phyloP scores from a whole-genome alignment of 1,140 invertebrate species.

The Bombus sibiricus region DNA sequence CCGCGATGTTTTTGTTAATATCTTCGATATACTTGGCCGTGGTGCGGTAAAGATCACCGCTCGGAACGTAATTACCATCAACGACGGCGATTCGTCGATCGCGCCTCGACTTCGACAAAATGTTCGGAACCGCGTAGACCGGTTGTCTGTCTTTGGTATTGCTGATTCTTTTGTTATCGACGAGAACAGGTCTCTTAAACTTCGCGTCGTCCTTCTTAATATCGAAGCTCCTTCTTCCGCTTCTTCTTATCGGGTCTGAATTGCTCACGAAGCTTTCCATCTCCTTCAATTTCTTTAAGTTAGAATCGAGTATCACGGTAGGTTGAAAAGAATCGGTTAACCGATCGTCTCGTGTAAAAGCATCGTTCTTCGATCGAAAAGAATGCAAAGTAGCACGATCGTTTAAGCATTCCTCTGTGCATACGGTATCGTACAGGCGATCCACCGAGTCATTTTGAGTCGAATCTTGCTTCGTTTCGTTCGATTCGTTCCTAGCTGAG shows the following conservation, averaged over 20 bases:
- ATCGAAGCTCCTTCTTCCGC: not conserved
- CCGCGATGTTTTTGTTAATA: conserved; percentile 78
- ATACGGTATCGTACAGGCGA: conserved; percentile 61
- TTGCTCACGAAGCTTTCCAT: not conserved
- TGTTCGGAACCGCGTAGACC: conserved; percentile 71
- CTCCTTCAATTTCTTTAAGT: not conserved
- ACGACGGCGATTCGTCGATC: conserved; percentile 45
- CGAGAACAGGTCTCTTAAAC: not conserved
- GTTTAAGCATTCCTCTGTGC: conserved; percentile 29
- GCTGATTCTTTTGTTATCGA: not conserved
- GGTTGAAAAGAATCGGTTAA: not conserved
- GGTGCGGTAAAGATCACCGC: conserved; percentile 76
- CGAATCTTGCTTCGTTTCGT: conserved; percentile 33
- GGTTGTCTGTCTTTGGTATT: conserved; percentile 57
- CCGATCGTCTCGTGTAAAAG: not conserved
- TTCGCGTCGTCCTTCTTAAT: not conserved
- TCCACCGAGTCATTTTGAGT: conserved; percentile 10
- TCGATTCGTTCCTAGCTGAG: not conserved
- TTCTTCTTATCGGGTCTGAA: not conserved
- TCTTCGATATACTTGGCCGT: conserved; percentile 78
- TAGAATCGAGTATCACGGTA: not conserved
- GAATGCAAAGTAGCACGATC: not conserved
- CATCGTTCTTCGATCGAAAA: conserved; percentile 2
- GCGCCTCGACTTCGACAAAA: conserved; percentile 29
- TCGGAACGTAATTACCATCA: conserved; percentile 75